Conservation (phyloP, 2,113 vertebrate species). For the Tor tambroides region DNA sequence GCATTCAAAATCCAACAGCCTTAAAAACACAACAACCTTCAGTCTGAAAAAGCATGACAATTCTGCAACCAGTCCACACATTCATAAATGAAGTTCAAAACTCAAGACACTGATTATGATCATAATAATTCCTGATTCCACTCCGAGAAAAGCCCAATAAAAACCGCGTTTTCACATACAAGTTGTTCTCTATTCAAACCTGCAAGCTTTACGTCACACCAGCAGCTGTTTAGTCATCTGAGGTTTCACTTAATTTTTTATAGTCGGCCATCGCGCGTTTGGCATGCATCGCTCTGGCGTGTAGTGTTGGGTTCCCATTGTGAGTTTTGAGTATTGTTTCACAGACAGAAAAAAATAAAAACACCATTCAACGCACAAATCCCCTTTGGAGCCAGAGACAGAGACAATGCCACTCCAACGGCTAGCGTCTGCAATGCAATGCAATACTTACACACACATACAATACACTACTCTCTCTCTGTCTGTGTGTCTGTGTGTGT, state of each 20-base stretch:
- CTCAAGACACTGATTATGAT: constrained; percentile 52
- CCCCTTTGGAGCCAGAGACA: constrained; percentile 77
- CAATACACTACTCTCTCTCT: no score
- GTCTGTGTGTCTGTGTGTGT: no score
- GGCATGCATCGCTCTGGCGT: constrained; percentile 71
- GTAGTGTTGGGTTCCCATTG: constrained; percentile 80
- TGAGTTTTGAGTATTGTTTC: constrained; percentile 78
- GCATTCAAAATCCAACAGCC: not conserved
- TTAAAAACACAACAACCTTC: not conserved
- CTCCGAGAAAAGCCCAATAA: constrained; percentile 69
- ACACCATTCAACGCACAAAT: constrained; percentile 75
- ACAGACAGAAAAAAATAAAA: constrained; percentile 64
- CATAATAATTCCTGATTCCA: constrained; percentile 67
- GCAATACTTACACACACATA: constrained; percentile 14
- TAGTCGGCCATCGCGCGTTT: constrained; percentile 73
- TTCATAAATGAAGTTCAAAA: not conserved
- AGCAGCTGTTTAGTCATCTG: constrained; percentile 79
- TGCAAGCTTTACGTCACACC: constrained; percentile 55
- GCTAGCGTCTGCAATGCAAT: constrained; percentile 67
- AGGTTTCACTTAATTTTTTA: constrained; percentile 80
- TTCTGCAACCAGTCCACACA: not conserved
- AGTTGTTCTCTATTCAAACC: constrained; percentile 44
- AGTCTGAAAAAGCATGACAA: not conserved
- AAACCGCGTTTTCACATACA: constrained; percentile 68
- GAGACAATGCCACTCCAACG: constrained; percentile 67